These are phyloP conservation scores for Aptenodytes forsteri DNA, from an alignment of 2,113 vertebrate species.

Conservation along the genomic window DNA sequence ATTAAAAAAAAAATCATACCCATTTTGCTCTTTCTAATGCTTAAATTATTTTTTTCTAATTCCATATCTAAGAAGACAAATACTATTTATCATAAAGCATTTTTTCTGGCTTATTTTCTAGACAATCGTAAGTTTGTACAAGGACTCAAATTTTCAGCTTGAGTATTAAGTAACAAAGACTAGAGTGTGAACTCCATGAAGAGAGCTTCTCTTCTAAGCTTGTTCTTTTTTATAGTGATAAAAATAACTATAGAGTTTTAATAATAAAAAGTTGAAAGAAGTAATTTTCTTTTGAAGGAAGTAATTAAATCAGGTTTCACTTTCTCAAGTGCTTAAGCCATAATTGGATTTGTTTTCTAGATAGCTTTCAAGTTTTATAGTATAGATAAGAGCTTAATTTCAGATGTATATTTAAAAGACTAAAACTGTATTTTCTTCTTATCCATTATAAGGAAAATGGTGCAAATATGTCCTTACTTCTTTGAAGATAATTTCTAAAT, in stretches of 20 bases:
- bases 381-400: background rate
- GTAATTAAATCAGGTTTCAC: conserved; percentile 34
- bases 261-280: background rate
- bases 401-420: background rate
- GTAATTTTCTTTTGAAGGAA: conserved; percentile 1
- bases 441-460: background rate
- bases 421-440: background rate
- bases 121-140: background rate
- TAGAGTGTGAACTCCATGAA: background rate
- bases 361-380: background rate
- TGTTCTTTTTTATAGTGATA: background rate
- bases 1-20: background rate
- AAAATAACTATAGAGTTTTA: background rate
- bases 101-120: background rate
- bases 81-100: background rate
- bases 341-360: conserved; percentile 20
- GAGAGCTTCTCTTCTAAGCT: background rate
- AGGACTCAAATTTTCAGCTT: background rate
- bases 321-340: background rate
- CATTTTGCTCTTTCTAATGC: background rate
- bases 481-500: background rate
- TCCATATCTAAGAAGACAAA: background rate
- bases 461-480: background rate
- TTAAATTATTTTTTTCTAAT: background rate
- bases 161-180: background rate